These are phyloP conservation scores for Monoplex corrugatus DNA, from an alignment of 2,888 invertebrate species.

Conservation along the genomic window DNA sequence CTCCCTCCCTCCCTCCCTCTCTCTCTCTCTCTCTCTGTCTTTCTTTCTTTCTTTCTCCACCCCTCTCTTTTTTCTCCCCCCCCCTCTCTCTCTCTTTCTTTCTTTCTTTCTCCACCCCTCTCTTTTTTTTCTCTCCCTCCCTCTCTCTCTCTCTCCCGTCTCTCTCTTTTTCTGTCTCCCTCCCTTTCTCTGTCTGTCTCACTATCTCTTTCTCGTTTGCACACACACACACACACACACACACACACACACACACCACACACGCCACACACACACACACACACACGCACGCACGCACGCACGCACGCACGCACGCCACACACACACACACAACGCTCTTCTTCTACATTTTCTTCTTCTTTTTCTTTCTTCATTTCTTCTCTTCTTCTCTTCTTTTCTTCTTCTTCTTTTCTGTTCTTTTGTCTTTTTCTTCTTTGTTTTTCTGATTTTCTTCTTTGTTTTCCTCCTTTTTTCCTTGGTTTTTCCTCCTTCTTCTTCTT, in stretches of 20 bases:
- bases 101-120: background rate
- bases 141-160: conserved; percentile 10
- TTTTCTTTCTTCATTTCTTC: too few species aligned
- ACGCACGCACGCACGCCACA: conserved; percentile 4
- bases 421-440: background rate
- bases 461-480: background rate
- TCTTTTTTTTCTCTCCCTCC: background rate
- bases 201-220: background rate
- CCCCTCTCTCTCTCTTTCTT: too few species aligned
- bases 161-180: background rate
- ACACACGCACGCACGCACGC: too few species aligned
- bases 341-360: too few species aligned
- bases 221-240: background rate
- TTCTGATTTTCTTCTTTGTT: background rate
- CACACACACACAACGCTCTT: too few species aligned
- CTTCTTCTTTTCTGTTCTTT: too few species aligned
- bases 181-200: background rate
- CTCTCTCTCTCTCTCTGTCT: background rate
- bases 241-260: background rate
- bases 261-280: background rate
- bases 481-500: background rate
- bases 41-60: background rate
- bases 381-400: too few species aligned
- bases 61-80: background rate
- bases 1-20: background rate